These are phyloP conservation scores for Alectoris magna DNA, from an alignment of 2,797 vertebrate species.

Conservation along the genomic window DNA sequence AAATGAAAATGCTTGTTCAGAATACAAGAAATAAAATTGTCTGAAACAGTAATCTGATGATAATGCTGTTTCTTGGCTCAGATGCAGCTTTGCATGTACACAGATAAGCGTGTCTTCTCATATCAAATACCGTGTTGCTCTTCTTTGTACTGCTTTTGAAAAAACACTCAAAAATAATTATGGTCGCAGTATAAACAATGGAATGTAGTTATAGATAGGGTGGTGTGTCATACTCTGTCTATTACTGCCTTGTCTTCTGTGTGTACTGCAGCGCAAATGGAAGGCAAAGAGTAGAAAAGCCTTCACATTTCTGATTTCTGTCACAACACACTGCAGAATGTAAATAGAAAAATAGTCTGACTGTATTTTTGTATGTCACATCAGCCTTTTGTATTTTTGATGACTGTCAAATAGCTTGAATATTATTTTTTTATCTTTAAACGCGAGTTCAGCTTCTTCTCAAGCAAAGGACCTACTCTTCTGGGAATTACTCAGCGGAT, in stretches of 20 bases:
- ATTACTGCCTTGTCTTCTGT: not conserved
- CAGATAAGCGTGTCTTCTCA: not conserved
- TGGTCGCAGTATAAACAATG: not conserved
- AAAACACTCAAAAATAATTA: not conserved
- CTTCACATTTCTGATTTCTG: not conserved
- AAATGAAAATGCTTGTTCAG: not conserved
- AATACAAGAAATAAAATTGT: not conserved
- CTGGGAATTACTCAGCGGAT: not conserved
- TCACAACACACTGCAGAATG: not conserved
- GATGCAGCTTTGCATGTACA: not conserved
- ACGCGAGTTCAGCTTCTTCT: not conserved
- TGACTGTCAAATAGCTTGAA: not conserved
- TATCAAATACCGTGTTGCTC: not conserved
- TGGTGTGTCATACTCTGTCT: not conserved
- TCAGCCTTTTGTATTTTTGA: not conserved
- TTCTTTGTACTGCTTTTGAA: not conserved
- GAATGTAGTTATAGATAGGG: not conserved
- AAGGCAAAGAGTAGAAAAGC: not conserved
- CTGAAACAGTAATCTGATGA: not conserved
- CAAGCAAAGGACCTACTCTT: not conserved
- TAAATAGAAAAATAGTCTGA: not conserved
- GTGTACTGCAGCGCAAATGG: fast-evolving
- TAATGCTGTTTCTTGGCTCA: not conserved
- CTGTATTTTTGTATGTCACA: not conserved
- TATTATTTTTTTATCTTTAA: not conserved